Percentiles rank a stretch among this genome's conserved stretches.
Conservation (phyloP, 2,113 vertebrate genomes). For the Heloderma charlesbogerti region DNA sequence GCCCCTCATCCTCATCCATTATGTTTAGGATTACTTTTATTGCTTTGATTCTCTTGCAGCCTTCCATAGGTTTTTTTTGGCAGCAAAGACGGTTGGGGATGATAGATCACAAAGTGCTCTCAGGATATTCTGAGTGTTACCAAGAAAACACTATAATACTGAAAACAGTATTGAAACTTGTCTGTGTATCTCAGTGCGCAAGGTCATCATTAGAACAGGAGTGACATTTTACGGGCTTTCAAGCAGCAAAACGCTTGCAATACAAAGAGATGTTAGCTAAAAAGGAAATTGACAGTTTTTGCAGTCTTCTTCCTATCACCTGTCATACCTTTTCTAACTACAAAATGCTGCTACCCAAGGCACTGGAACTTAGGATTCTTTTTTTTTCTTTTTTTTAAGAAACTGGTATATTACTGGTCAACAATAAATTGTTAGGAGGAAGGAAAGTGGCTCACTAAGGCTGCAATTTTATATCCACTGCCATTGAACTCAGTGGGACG, state of each 20-base stretch:
- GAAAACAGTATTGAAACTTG: conserved; percentile 16
- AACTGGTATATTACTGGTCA: background rate
- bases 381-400: background rate
- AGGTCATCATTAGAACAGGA: conserved; percentile 26
- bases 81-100: background rate
- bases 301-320: conserved; percentile 19
- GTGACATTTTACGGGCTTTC: conserved; percentile 27
- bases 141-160: conserved; percentile 2
- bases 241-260: conserved; percentile 28
- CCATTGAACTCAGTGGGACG: background rate
- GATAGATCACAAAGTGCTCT: conserved; percentile 5
- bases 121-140: background rate
- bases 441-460: background rate
- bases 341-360: background rate
- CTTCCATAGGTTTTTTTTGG: background rate
- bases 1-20: background rate
- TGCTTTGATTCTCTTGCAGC: conserved; percentile 32
- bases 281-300: conserved; percentile 4
- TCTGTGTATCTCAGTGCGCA: conserved; percentile 15
- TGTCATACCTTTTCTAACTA: background rate
- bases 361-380: background rate
- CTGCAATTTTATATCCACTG: background rate
- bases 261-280: conserved; percentile 15
- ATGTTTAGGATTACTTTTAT: conserved; percentile 24
- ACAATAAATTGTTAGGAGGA: conserved; percentile 30